Evolutionary conservation across 2,113 vertebrate species (phyloP), one percentile per base, ranked within the genome.

Genomic region (Macheiramphus alcinus): DNA sequence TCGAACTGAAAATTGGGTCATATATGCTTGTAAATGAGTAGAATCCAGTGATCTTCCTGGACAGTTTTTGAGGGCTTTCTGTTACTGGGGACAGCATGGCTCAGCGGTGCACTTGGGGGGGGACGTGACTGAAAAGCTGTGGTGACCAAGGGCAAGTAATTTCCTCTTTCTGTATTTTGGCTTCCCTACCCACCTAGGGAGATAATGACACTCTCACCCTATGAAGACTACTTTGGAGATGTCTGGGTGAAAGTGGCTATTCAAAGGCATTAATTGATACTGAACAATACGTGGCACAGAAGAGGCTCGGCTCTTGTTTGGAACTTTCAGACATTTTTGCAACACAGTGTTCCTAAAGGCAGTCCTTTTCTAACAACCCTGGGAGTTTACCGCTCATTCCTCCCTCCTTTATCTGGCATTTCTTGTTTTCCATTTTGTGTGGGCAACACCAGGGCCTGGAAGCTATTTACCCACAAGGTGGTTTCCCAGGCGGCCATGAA

Each of bases 391-490:
- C 29, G 16, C 50, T 83, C 11, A 4, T 73, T 66, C 31, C 34
- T 94, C 50, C 61, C 21, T 42, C 38, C 32, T 73, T 86, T 59
- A 65, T 53, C 73, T 81, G 52, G 27, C 73, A 55, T 72, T 94
- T 45, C 62, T 80, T 74, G 20, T 61, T 68, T 82, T 94, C 87
- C 48, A 25, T 48, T 94, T 94, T 95, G 91, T 92, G 76, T 92
- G 98, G 98, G 98, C 96, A 97, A 97, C 98, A 47, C 98, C 97
- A 7, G 98, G 98, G 42, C 98, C 98, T 6, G 98, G 98, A 90
- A 93, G 97, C 3, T 98, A 94, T 20, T 95, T 97, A 32, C 67
- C 97, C 31, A 94, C 72, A 10, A 88, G 74, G 84, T 98, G 98
- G 56, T 88, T 96, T 81, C 97, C 97, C 32, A 98, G 78, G 72